phyloP scores from a whole-genome alignment of 2,113 vertebrate species.

The Atlantisia rogersi region DNA sequence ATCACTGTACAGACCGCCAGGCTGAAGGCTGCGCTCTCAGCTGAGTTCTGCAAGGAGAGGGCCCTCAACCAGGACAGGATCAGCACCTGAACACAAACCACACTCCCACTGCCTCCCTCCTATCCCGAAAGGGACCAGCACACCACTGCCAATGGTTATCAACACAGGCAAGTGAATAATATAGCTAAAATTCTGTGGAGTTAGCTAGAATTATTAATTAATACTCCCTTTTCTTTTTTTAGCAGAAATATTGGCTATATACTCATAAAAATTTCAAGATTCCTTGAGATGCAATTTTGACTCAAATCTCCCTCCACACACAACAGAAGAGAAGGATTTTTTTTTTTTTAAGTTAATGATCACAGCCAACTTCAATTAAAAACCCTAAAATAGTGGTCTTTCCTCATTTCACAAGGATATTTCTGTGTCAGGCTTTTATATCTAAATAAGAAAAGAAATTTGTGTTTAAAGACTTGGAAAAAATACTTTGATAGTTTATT shows the following conservation, averaged over 20 bases:
- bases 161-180: not conserved
- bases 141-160: not conserved
- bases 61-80: not conserved
- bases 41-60: too few species aligned
- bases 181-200: not conserved
- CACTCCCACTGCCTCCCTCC: rapidly evolving
- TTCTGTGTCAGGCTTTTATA: not conserved
- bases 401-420: not conserved
- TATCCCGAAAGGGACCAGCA: not conserved
- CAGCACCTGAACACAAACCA: not conserved
- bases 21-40: not conserved
- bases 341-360: not conserved
- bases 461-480: not conserved
- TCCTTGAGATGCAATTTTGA: not conserved
- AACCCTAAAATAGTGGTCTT: not conserved
- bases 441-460: not conserved
- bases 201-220: not conserved
- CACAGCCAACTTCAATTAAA: not conserved
- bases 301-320: not conserved
- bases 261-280: not conserved
- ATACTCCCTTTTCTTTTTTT: not conserved
- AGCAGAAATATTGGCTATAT: not conserved
- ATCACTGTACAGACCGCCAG: rapidly evolving
- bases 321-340: not conserved
- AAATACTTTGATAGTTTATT: not conserved